A percentile compares a stretch with the other conserved stretches of the same genome.
These are phyloP conservation scores for Eulemur coronatus DNA, from an alignment of 2,797 vertebrate species.

Conservation along the genomic window DNA sequence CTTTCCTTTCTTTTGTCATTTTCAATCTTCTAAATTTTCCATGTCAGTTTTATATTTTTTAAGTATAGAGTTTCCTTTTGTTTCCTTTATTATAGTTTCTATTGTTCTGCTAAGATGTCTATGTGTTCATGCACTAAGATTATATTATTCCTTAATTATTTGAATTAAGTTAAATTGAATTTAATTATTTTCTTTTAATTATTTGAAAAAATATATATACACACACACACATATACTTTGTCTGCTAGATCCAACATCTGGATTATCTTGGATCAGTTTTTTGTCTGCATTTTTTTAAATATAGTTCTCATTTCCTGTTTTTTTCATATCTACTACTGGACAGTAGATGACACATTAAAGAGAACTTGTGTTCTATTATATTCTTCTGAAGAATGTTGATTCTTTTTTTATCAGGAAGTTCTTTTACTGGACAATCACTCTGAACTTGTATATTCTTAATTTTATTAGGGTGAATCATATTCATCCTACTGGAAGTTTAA, in stretches of 20 bases:
- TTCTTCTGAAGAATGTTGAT: neutral
- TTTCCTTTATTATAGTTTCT: neutral
- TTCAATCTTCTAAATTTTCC: neutral
- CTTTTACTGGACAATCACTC: neutral
- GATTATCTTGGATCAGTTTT: neutral
- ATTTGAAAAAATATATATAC: neutral
- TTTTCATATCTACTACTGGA: neutral
- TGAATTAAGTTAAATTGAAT: neutral
- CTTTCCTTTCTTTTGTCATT: neutral
- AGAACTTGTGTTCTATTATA: neutral
- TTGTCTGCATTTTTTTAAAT: neutral
- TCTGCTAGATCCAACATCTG: neutral
- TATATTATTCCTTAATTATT: neutral
- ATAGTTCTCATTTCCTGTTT: neutral
- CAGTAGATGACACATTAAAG: neutral
- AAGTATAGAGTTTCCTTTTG: neutral
- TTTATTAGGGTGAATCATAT: neutral
- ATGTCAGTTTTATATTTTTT: neutral
- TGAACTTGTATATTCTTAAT: neutral
- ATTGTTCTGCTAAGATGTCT: neutral
- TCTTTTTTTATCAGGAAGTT: neutral
- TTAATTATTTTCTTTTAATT: neutral
- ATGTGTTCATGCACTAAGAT: neutral
- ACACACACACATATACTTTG: neutral
- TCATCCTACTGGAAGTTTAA: neutral